Evolutionary conservation across 1,140 invertebrate genomes (phyloP).

Genomic region (Lithobius niger): DNA sequence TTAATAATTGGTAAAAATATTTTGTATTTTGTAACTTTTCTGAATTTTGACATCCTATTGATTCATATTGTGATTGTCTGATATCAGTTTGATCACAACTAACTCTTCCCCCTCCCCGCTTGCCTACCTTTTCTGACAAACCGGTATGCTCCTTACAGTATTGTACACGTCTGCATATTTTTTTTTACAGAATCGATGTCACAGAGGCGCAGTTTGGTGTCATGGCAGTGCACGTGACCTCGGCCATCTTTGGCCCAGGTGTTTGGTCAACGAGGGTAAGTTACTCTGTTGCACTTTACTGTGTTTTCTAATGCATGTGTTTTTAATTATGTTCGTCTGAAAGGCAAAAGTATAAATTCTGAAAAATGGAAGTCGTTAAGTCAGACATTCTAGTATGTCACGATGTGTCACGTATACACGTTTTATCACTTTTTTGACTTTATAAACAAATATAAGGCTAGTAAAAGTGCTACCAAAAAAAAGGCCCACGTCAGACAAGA

Average conservation of each 20-base stretch:
- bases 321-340: background rate
- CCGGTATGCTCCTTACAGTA: no score
- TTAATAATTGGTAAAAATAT: no score
- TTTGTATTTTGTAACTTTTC: no score
- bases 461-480: no score
- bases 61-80: no score
- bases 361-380: background rate
- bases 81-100: no score
- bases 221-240: constrained; percentile 74
- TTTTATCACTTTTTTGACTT: no score
- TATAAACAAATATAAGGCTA: no score
- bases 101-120: no score
- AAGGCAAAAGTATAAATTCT: background rate
- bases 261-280: constrained; percentile 73
- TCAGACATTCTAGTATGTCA: background rate
- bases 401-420: background rate
- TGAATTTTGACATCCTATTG: no score
- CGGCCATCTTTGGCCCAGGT: constrained; percentile 67
- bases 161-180: background rate
- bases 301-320: background rate
- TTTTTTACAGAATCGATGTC: constrained; percentile 56
- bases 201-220: constrained; percentile 95
- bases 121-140: no score
- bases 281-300: constrained; percentile 6
- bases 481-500: no score